Base-by-base conservation (phyloP, 1,140 invertebrate species). In the Cydia amplana region DNA sequence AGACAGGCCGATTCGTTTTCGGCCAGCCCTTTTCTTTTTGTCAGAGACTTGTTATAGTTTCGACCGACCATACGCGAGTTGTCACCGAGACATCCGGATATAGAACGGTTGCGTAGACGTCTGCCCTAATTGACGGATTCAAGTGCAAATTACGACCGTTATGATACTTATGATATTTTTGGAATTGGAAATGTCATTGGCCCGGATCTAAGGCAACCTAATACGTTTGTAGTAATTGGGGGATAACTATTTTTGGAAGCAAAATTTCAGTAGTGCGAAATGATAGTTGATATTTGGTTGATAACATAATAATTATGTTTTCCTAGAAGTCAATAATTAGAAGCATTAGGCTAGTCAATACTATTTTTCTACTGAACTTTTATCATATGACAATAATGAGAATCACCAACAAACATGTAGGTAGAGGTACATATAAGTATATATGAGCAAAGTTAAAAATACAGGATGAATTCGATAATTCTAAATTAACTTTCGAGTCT, bases 41-140 rank as follows among this genome's bases (percentile, higher is more conserved):
- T 1, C n/a, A 43, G 65, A 70, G 25, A 2, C 32, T 6, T 32
- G 10, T 70, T n/a, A n/a, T n/a, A 10, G 28, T 70, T 70, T 70
- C 65, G 65, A 32, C 65, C 65, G 43, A 16, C 32, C 32, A 18
- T 36, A 70, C 25, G 65, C 65, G 16, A 70, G 65, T 70, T 70
- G 65, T 70, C 65, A 70, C 65, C n/a, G 65, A 40, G 55, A 60
- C 55, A 60, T 60, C 65, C 65, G 65, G 65, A 70, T 70, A 70
- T 70, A 70, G 65, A 70, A 36, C 65, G 65, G 55, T 36, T 70
- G 65, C 65, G 65, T 36, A 40, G 65, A 32, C n/a, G 65, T 70
- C 65, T 70, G 65, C 65, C 65, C 65, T 70, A 70, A 70, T 70
- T 70, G 65, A 40, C 65, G 36, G 65, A 70, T 70, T 70, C 65